phyloP scores from a whole-genome alignment of 2,113 vertebrate genomes.

The Rhinoptilus africanus region DNA sequence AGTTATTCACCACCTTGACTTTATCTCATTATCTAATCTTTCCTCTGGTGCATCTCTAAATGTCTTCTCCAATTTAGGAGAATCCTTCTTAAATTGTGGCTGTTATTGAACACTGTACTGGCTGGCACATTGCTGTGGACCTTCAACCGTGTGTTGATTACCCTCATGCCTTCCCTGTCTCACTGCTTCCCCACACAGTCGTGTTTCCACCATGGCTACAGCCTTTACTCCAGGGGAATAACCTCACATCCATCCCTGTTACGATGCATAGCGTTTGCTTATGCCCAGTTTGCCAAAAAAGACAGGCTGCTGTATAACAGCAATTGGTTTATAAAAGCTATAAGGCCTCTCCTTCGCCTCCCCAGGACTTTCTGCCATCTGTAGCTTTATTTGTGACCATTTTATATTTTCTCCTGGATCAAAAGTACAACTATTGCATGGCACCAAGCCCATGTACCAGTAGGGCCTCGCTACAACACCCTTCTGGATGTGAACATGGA shows the following conservation, averaged over 20 bases:
- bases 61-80: background rate
- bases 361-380: background rate
- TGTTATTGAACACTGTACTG: background rate
- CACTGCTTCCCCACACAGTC: background rate
- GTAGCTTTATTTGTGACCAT: background rate
- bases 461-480: accelerated
- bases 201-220: background rate
- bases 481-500: background rate
- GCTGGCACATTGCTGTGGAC: background rate
- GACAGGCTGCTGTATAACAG: background rate
- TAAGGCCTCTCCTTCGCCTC: background rate
- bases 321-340: accelerated
- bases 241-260: background rate
- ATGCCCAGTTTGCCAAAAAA: background rate
- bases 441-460: background rate
- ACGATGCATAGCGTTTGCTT: background rate
- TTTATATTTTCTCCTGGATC: background rate
- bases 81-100: background rate
- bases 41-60: background rate
- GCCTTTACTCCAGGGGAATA: background rate
- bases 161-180: background rate
- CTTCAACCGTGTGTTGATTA: background rate
- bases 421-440: background rate
- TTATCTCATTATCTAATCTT: background rate
- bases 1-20: background rate